phyloP scores from a whole-genome alignment of 2,797 vertebrate genomes.

The Taenioides sp. region DNA sequence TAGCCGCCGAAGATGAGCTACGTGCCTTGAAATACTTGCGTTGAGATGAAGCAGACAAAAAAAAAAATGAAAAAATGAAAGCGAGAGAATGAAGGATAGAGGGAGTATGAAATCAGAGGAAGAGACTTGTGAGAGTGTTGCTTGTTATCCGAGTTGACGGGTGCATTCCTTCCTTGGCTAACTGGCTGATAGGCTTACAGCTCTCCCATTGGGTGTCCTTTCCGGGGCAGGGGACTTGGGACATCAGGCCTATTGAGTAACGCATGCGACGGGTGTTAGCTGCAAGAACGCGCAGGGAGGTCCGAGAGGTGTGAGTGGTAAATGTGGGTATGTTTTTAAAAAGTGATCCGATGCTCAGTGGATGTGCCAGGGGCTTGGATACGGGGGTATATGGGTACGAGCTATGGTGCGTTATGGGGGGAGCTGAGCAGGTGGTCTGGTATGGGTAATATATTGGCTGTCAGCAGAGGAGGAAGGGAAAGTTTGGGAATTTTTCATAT shows the following conservation, averaged over 20 bases:
- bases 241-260: constrained; percentile 69
- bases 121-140: constrained; percentile 42
- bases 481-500: constrained; percentile 51
- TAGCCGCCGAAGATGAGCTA: constrained; percentile 3
- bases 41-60: constrained; percentile 9
- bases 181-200: constrained; percentile 67
- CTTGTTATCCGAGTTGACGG: constrained; percentile 59
- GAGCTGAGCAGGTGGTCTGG: constrained; percentile 72
- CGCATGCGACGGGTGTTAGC: constrained; percentile 54
- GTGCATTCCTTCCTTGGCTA: constrained; percentile 67
- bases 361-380: constrained; percentile 32
- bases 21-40: constrained; percentile 11
- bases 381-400: constrained; percentile 33
- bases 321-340: constrained; percentile 44
- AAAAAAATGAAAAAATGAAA: background rate
- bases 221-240: constrained; percentile 34
- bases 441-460: constrained; percentile 66
- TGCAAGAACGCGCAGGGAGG: constrained; percentile 29
- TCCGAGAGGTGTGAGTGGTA: constrained; percentile 18
- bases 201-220: constrained; percentile 20
- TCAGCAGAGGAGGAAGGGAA: constrained; percentile 53
- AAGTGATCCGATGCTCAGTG: constrained; percentile 33
- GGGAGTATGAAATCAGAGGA: constrained; percentile 49
- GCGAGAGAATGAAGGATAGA: background rate
- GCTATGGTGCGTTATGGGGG: constrained; percentile 67